These are phyloP conservation scores for Hiodon alosoides DNA, from an alignment of 2,113 vertebrate species.

Conservation along the genomic window DNA sequence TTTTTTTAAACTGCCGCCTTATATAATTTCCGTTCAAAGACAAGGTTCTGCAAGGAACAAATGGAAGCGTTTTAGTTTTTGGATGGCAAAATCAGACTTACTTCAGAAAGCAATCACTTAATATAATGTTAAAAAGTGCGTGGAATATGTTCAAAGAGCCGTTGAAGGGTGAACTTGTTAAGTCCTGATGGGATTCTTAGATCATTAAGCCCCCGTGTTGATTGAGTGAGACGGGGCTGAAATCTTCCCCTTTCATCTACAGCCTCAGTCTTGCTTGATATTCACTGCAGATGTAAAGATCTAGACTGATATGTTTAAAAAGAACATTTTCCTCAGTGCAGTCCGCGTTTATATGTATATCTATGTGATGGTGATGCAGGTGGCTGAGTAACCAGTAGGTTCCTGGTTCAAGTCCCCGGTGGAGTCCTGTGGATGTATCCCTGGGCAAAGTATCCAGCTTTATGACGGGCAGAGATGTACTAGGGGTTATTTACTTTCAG, in stretches of 20 bases:
- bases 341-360: background rate
- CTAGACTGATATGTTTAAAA: conserved; percentile 27
- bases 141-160: conserved; percentile 33
- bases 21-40: conserved; percentile 37
- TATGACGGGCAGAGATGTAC: too few relatives aligned
- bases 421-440: too few relatives aligned
- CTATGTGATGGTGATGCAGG: background rate
- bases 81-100: conserved; percentile 30
- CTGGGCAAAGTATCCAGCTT: too few relatives aligned
- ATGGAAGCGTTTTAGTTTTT: conserved; percentile 26
- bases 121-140: conserved; percentile 32
- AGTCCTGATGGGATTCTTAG: conserved; percentile 42
- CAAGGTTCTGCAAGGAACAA: conserved; percentile 36
- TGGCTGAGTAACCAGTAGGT: too few relatives aligned
- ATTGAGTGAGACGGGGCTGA: conserved; percentile 36
- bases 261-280: conserved; percentile 21
- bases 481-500: too few relatives aligned
- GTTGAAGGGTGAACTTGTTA: conserved; percentile 3
- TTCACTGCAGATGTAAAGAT: conserved; percentile 29
- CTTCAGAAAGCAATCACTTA: conserved; percentile 31
- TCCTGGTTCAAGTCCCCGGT: too few relatives aligned
- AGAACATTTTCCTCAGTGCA: conserved; percentile 11
- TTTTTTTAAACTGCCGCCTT: conserved; percentile 12
- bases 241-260: conserved; percentile 40
- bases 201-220: conserved; percentile 42